phyloP scores from a whole-genome alignment of 2,888 invertebrate species.

The Colostygia pectinataria region DNA sequence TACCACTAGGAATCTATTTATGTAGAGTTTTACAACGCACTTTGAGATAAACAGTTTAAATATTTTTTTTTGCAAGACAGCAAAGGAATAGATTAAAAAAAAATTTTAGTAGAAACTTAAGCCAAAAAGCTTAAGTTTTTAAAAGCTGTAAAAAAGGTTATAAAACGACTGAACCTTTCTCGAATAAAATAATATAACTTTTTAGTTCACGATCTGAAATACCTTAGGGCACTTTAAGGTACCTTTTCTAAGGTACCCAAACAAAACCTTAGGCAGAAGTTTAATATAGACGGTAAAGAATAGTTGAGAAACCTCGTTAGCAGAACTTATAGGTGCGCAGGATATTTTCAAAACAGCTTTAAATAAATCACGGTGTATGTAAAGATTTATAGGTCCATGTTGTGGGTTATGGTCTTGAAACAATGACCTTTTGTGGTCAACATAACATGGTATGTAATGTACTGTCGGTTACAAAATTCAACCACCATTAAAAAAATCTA shows the following conservation, averaged over 20 bases:
- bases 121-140: too few species aligned
- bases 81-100: too few species aligned
- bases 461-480: conserved; percentile 14
- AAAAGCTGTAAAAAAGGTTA: too few species aligned
- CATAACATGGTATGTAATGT: conserved; percentile 17
- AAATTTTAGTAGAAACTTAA: too few species aligned
- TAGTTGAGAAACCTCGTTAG: conserved; percentile 9
- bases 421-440: conserved; percentile 49
- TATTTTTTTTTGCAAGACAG: too few species aligned
- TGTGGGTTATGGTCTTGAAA: conserved; percentile 36
- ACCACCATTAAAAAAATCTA: too few species aligned
- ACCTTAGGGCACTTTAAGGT: too few species aligned
- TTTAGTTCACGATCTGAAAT: too few species aligned
- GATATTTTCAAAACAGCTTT: conserved; percentile 11
- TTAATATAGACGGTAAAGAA: neutral
- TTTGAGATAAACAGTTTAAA: neutral
- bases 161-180: too few species aligned
- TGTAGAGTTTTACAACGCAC: conserved; percentile 5
- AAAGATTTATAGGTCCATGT: conserved; percentile 28
- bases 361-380: conserved; percentile 27
- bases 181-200: too few species aligned
- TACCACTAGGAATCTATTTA: conserved; percentile 9
- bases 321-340: neutral
- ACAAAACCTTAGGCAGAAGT: neutral
- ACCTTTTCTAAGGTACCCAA: too few species aligned